Conservation (phyloP, 2,888 invertebrate genomes). For the Carterocephalus palaemon region DNA sequence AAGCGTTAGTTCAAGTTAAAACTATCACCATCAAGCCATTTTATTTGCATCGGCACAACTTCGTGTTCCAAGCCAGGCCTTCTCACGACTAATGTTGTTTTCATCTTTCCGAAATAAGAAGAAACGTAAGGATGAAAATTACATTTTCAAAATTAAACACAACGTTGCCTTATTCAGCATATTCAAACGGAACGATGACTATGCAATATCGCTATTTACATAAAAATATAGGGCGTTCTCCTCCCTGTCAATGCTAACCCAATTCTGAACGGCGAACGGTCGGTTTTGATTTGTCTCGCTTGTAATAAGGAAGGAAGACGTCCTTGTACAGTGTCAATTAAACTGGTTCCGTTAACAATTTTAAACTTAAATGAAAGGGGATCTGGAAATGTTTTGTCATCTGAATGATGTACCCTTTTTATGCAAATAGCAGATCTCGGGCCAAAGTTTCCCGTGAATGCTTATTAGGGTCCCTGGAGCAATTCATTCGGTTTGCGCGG, state of each 20-base stretch:
- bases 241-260: slow-evolving; percentile 13
- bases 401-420: slow-evolving; percentile 48
- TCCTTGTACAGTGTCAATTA: slow-evolving; percentile 61
- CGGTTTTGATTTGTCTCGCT: slow-evolving; percentile 39
- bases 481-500: slow-evolving; percentile 54
- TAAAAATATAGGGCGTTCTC: slow-evolving; percentile 6
- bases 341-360: slow-evolving; percentile 61
- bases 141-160: no score
- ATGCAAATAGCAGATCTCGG: slow-evolving; percentile 66
- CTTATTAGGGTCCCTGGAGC: slow-evolving; percentile 42
- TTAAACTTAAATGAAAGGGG: slow-evolving; percentile 72
- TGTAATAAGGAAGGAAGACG: slow-evolving; percentile 42
- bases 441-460: slow-evolving; percentile 50
- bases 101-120: no score
- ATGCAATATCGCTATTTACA: slow-evolving; percentile 9
- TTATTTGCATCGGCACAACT: no score
- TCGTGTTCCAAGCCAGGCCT: no score
- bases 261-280: slow-evolving; percentile 28
- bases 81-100: no score
- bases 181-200: background rate
- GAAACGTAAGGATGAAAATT: no score
- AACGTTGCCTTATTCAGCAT: no score
- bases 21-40: no score
- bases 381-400: slow-evolving; percentile 42
- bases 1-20: no score